A percentile compares a stretch with the other conserved stretches of the same genome.
Evolutionary conservation across 1,140 invertebrate species (phyloP).

Genomic region (Caenorhabditis brenneri): DNA sequence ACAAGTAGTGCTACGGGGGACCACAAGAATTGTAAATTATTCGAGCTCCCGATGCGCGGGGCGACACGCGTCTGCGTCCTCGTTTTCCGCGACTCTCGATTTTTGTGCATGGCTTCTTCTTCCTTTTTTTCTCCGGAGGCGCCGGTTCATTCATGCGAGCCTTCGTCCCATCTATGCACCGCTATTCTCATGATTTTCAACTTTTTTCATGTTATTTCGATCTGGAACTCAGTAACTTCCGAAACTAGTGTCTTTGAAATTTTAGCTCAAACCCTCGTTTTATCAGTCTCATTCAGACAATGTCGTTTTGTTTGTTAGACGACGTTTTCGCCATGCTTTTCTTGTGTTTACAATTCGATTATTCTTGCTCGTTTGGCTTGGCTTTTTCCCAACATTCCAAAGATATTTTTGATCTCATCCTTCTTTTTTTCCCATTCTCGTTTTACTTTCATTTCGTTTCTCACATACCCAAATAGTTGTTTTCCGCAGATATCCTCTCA

Average conservation of each 20-base stretch:
- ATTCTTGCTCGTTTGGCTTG: conserved; percentile 25
- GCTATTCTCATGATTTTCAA: conserved; percentile 4
- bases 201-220: neutral
- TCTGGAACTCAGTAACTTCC: neutral
- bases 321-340: neutral
- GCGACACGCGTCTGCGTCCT: conserved; percentile 20
- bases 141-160: conserved; percentile 33
- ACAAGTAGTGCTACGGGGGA: neutral
- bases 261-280: neutral
- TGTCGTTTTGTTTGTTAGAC: neutral
- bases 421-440: neutral
- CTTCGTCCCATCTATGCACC: neutral
- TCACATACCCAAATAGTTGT: neutral
- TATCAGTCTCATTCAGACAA: neutral
- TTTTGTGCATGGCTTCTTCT: conserved; percentile 39
- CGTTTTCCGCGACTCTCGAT: conserved; percentile 32
- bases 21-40: conserved; percentile 44
- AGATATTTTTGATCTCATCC: conserved; percentile 35
- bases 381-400: neutral
- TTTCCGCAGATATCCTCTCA: neutral
- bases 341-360: conserved; percentile 31
- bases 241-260: neutral
- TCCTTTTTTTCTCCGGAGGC: conserved; percentile 2
- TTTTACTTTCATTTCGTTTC: neutral
- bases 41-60: conserved; percentile 32